phyloP scores from a whole-genome alignment of 2,888 invertebrate genomes.

The Lasioglossum zephyrum region DNA sequence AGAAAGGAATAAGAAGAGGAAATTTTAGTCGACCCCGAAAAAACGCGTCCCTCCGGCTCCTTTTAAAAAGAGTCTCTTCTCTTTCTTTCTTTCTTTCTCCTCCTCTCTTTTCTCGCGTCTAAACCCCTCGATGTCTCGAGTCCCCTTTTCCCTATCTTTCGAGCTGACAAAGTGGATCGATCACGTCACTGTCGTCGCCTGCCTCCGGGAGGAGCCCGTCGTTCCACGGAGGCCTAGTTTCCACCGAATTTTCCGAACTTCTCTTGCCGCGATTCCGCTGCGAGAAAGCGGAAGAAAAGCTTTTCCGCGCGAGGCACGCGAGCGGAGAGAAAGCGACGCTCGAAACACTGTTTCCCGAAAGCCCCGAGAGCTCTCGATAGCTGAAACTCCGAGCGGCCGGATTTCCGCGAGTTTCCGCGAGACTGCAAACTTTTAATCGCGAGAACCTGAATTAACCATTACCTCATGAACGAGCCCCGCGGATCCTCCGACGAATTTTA shows the following conservation, averaged over 20 bases:
- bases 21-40: constrained; percentile 55
- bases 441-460: neutral
- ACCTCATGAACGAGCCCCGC: neutral
- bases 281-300: neutral
- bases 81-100: neutral
- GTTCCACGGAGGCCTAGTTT: constrained; percentile 62
- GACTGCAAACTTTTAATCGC: constrained; percentile 45
- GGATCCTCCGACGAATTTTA: neutral
- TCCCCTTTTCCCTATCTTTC: constrained; percentile 48
- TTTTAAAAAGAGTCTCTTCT: constrained; percentile 62
- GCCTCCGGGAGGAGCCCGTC: constrained; percentile 35
- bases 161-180: constrained; percentile 74
- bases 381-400: constrained; percentile 2
- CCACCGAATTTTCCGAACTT: constrained; percentile 62
- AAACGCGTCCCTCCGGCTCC: constrained; percentile 56
- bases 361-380: constrained; percentile 9
- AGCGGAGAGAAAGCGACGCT: neutral
- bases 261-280: constrained; percentile 35
- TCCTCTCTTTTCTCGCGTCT: constrained; percentile 11
- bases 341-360: neutral
- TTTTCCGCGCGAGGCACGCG: constrained; percentile 2
- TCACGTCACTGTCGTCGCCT: constrained; percentile 69
- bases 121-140: constrained; percentile 61
- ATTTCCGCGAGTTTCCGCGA: neutral
- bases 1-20: constrained; percentile 43